Evolutionary conservation across 2,113 vertebrate species (phyloP), one percentile per base, ranked within the genome.

Genomic region (Rallus limicola): DNA sequence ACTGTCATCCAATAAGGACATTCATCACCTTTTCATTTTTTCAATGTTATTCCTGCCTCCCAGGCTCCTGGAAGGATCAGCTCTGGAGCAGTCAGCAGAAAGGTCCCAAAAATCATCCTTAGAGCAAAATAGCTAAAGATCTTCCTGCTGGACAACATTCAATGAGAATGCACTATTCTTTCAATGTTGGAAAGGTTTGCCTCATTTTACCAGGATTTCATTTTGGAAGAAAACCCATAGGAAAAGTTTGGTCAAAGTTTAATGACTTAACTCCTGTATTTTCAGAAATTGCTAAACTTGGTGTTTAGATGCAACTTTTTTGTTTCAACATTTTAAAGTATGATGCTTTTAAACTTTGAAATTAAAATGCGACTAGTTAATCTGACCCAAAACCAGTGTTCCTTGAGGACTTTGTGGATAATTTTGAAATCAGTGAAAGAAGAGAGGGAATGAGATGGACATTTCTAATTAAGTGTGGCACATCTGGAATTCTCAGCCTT

Each of bases 381-480:
- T 92, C 86, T 85, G 74, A 69, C 91, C 58, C 81, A 70, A 86
- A 96, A 79, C 56, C 67, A 92, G 28, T 69, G 70, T 86, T 95
- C 94, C 89, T 93, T 79, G 70, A 93, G 89, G 94, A 86, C 42
- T 87, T 79, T 87, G 89, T 77, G 87, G 77, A 70, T 74, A 92
- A 86, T 60, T 97, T 95, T 95, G 60, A 96, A 71, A 89, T 84
- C 72, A 76, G 53, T 91, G 89, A 90, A 93, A 93, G 72, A 58
- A 89, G 42, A 91, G n/a, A 84, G 26, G 16, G 53, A 95, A 72
- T 1, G 3, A 95, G 93, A 94, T 91, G 89, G 93, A 95, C 95
- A 91, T 92, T 95, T 96, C 95, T 97, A 95, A 95, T 96, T 95
- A 95, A 95, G 67, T 92, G 65, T 28, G 84, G 89, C 88, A 91